Percentiles rank a stretch among this genome's conserved stretches.
phyloP scores from a whole-genome alignment of 2,113 vertebrate species.

The Uria aalge region DNA sequence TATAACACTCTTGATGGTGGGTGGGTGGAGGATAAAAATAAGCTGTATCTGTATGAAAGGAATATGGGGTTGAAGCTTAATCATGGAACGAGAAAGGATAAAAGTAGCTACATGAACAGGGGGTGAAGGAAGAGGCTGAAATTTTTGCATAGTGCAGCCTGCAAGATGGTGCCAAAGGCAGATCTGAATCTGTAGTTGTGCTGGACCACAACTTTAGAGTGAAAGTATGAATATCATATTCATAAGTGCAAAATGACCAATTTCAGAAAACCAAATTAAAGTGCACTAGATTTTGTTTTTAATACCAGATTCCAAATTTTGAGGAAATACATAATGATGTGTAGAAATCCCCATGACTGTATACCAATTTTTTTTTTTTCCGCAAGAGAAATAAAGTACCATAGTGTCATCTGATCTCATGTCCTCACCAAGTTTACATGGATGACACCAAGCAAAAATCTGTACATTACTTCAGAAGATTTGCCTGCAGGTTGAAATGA shows the following conservation, averaged over 20 bases:
- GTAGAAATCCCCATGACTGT: background rate
- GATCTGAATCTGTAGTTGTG: background rate
- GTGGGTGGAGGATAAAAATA: background rate
- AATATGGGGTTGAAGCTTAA: background rate
- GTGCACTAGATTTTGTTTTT: background rate
- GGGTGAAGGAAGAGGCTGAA: background rate
- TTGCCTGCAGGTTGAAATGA: background rate
- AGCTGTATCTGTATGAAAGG: background rate
- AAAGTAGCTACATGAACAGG: background rate
- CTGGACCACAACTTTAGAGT: background rate
- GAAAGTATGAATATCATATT: background rate
- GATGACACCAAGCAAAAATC: background rate
- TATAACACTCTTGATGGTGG: background rate
- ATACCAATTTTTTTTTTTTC: background rate
- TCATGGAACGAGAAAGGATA: background rate
- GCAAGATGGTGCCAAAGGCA: background rate
- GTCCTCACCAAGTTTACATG: background rate
- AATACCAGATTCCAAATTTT: background rate
- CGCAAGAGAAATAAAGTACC: background rate
- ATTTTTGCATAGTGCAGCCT: background rate
- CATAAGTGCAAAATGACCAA: background rate
- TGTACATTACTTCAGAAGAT: background rate
- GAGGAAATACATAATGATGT: background rate
- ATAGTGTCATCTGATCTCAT: background rate
- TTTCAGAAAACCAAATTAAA: background rate